Evolutionary conservation across 1,140 invertebrate genomes (phyloP).

Genomic region (Potamilus streckersoni): DNA sequence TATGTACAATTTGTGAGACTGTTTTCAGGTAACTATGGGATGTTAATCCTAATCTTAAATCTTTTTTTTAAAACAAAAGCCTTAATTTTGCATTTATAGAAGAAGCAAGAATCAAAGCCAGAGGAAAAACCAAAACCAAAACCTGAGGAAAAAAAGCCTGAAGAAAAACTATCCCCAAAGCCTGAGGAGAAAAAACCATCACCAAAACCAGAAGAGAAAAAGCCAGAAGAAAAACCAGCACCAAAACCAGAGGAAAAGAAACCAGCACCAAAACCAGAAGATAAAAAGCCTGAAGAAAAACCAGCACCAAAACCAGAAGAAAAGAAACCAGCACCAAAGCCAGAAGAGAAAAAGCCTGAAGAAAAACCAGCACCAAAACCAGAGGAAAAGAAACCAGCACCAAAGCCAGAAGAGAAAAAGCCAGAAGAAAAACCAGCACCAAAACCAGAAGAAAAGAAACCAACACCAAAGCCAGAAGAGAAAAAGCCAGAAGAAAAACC

Average conservation of each 20-base stretch:
- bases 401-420: too few species aligned
- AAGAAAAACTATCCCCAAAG: constrained; percentile 2
- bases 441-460: constrained; percentile 32
- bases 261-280: constrained; percentile 6
- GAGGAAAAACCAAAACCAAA: constrained; percentile 20
- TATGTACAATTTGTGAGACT: too few species aligned
- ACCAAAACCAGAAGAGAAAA: neutral
- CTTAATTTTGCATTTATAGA: constrained; percentile 3
- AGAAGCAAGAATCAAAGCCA: constrained; percentile 33
- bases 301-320: constrained; percentile 12
- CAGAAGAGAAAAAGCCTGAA: neutral
- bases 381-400: constrained; percentile 2
- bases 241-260: constrained; percentile 10
- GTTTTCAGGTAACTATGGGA: too few species aligned
- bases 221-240: constrained; percentile 33
- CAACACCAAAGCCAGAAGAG: constrained; percentile 24
- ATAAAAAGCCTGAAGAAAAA: constrained; percentile 17
- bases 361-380: constrained; percentile 8
- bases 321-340: constrained; percentile 12
- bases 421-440: constrained; percentile 9
- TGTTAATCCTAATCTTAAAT: too few species aligned
- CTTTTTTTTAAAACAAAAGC: too few species aligned
- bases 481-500: constrained; percentile 31
- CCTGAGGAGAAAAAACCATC: constrained; percentile 15
- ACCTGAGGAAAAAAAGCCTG: neutral